Percentiles rank a stretch among this genome's conserved stretches.
Conservation (phyloP, 2,888 invertebrate genomes). For the Hipparchia semele region DNA sequence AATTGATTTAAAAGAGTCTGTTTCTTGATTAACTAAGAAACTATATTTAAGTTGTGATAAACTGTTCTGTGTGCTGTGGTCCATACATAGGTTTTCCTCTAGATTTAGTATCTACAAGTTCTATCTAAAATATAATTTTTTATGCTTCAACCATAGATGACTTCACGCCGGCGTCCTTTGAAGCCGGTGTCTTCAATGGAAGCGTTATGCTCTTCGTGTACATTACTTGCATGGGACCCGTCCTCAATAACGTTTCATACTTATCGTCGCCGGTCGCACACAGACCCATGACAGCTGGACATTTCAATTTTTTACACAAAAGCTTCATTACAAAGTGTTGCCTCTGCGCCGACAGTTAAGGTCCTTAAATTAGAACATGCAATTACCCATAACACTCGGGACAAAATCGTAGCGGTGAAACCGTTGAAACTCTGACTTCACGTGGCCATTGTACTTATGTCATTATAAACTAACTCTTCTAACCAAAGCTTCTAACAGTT, state of each 20-base stretch:
- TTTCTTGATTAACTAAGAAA: too few relatives aligned
- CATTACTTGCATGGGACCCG: constrained; percentile 32
- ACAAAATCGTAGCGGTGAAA: too few relatives aligned
- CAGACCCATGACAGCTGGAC: not conserved
- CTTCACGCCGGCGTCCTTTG: constrained; percentile 35
- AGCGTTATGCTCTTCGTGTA: constrained; percentile 11
- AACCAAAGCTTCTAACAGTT: too few relatives aligned
- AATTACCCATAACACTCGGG: not conserved
- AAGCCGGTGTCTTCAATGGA: constrained; percentile 37
- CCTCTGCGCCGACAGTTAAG: not conserved
- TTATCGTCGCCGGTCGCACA: constrained; percentile 7
- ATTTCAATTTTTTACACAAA: constrained; percentile 19
- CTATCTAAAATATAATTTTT: not conserved
- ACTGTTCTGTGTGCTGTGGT: too few relatives aligned
- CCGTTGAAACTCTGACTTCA: too few relatives aligned
- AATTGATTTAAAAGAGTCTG: too few relatives aligned
- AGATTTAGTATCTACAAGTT: too few relatives aligned
- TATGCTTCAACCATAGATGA: constrained; percentile 19
- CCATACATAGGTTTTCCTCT: too few relatives aligned
- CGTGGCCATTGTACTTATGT: too few relatives aligned
- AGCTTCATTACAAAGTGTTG: not conserved
- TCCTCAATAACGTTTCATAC: constrained; percentile 25
- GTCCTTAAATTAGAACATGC: constrained; percentile 4
- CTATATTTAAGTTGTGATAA: too few relatives aligned
- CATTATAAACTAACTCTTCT: too few relatives aligned